Evolutionary conservation across 1,140 invertebrate genomes (phyloP), one percentile per base, ranked within the genome.

Genomic region (Ooceraea biroi): DNA sequence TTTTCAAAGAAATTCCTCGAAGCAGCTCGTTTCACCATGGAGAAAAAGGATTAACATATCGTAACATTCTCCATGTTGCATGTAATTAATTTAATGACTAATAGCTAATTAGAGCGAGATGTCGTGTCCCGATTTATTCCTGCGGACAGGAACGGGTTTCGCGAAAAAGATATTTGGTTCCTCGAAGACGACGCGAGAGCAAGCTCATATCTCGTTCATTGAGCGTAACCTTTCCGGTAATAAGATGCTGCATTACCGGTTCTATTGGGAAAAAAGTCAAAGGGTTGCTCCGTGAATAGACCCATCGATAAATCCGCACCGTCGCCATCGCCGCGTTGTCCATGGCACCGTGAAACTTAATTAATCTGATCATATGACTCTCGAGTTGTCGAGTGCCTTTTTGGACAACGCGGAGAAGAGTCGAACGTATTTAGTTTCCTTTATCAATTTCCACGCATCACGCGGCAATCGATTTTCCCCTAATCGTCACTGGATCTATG

Each of bases 161-260:
- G 17, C 14, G 2, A 50, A 68, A 55, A 68, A 41, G 52, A 11
- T 25, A 14, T 48, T 78, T 55, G 14, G 14, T 68, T 68, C 60
- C n/a, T 50, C 30, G 14, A 36, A 30, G n/a, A 52, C 1, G 25
- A 63, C 25, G 19, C 36, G 30, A n/a, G 25, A 76, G 36, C 41
- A 44, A 12, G 27, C 41, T 76, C 27, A 36, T 22, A 50, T 27
- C 22, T 68, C 55, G 12, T 68, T 22, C n/a, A 69, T 69, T 44
- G 63, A 78, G 30, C 14, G 60, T 68, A 55, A 78, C 10, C 22
- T 78, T 52, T 69, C 36, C 36, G 50, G 25, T 69, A 69, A 55
- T n/a, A 19, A 55, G 63, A 68, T 50, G 17, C 3, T 3, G 76
- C 17, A 25, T 77, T 77, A 78, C 61, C 19, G 48, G 61, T 78